phyloP scores from a whole-genome alignment of 2,113 vertebrate genomes.

The Bos taurus region ARS-UCD2.0 NC_037328.1:56650501-56651000 shows the following conservation, averaged over 20 bases:
- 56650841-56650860: neutral
- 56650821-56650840: neutral
- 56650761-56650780: neutral
- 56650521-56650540: neutral
- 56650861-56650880: neutral
- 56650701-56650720: neutral
- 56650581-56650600: neutral
- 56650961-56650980: neutral
- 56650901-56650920: neutral
- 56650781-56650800: neutral
- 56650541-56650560: neutral
- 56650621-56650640: neutral
- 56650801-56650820: neutral
- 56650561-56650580: neutral
- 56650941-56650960: neutral
- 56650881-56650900: neutral
- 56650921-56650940: neutral
- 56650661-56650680: too few relatives aligned
- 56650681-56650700: neutral
- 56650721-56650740: neutral
- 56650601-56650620: neutral
- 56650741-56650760: neutral
- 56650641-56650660: neutral
- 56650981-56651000: neutral
- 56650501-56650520: neutral